Evolutionary conservation across 1,140 invertebrate species (phyloP), one percentile per base, ranked within the genome.

Genomic region (Penaeus japonicus): DNA sequence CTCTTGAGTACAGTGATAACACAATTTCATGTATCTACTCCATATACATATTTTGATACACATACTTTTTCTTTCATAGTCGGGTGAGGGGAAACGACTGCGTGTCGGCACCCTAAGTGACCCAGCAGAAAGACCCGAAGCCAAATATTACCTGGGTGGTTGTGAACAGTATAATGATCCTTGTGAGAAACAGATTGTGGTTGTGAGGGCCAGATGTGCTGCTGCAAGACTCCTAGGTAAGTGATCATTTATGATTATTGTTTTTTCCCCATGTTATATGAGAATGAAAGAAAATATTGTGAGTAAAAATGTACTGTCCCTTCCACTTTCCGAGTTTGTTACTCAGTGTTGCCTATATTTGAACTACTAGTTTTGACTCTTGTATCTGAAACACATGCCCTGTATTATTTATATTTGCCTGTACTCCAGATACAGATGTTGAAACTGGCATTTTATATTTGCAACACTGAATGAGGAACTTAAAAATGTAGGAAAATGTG

Each of bases 161-260:
- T 82, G 80, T 84, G 78, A 85, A 57, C 79, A 89, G 54, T 35
- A 17, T 32, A 89, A 54, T 75, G 78, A 88, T 65, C 12, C 27
- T n/a, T 59, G 30, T 32, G 80, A 89, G 24, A 89, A 78, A 32
- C 65, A 85, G 18, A 27, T 30, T 24, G 30, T 83, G 39, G 62
- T 81, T 18, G 87, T 80, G 24, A 62, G 78, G 59, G 90, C 89
- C 32, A 78, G 90, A 15, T 89, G 86, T 84, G 54, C 89, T 53
- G 89, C 87, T 32, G 89, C 91, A 35, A 90, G 81, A 54, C 82
- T 91, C 59, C 70, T 92, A 20, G 96, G 96, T 90, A 24, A 89
- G 82, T 73, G 24, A 10, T 24, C 10, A 39, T 39, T 79, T 27
- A 80, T 57, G 20, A 32, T 55, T 2, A 10, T 35, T 39, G 12